These are phyloP conservation scores for Epinephelus cyanopodus DNA, from an alignment of 2,113 vertebrate genomes.

Conservation along the genomic window DNA sequence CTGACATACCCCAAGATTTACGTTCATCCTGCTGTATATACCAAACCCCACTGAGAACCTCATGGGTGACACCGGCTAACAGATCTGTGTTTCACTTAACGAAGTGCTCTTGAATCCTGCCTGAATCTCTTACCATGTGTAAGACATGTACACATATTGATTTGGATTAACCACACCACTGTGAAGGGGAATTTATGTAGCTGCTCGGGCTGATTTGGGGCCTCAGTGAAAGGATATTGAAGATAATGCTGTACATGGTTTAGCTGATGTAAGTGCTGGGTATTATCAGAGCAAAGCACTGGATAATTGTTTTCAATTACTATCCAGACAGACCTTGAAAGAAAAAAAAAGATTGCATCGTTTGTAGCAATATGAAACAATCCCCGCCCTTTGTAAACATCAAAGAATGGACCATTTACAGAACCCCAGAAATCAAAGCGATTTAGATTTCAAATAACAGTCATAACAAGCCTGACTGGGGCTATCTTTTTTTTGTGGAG, in stretches of 20 bases:
- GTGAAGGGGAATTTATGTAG: constrained; percentile 26
- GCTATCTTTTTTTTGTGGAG: constrained; percentile 41
- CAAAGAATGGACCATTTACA: constrained; percentile 51
- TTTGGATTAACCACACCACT: constrained; percentile 21
- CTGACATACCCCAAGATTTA: neutral
- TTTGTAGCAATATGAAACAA: constrained; percentile 60
- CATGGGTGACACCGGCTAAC: constrained; percentile 1
- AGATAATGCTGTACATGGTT: constrained; percentile 47
- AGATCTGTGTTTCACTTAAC: neutral
- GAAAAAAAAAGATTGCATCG: constrained; percentile 41
- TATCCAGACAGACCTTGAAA: constrained; percentile 45
- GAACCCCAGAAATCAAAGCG: constrained; percentile 44
- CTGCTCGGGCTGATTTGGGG: constrained; percentile 22
- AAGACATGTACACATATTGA: constrained; percentile 16
- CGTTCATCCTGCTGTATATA: neutral
- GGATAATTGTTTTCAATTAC: constrained; percentile 72
- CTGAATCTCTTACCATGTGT: constrained; percentile 14
- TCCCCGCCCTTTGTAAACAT: constrained; percentile 57
- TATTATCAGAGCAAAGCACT: constrained; percentile 55
- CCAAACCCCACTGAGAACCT: neutral
- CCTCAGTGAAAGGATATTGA: constrained; percentile 31
- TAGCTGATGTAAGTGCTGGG: constrained; percentile 30
- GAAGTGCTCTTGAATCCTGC: neutral
- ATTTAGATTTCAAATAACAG: constrained; percentile 57
- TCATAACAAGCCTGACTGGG: constrained; percentile 43